A percentile compares a stretch with the other conserved stretches of the same genome.
Conservation (phyloP, 2,888 invertebrate genomes). For the Hypercompe scribonia region DNA sequence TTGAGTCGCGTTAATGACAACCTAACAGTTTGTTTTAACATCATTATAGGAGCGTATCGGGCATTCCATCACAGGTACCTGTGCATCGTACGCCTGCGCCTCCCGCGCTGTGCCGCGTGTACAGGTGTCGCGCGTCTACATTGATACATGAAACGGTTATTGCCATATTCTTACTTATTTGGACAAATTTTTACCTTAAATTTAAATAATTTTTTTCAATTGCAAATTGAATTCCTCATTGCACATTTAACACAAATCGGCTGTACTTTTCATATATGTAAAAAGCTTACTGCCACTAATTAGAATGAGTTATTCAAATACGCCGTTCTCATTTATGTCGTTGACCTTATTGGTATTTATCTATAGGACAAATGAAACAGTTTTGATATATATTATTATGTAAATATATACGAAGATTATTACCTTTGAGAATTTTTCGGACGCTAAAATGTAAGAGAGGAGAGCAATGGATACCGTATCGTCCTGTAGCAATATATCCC, state of each 20-base stretch:
- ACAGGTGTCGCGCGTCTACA: slow-evolving; percentile 52
- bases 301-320: slow-evolving; percentile 51
- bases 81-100: slow-evolving; percentile 56
- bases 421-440: slow-evolving; percentile 27
- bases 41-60: slow-evolving; percentile 85
- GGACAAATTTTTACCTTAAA: slow-evolving; percentile 51
- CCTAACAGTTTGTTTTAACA: slow-evolving; percentile 86
- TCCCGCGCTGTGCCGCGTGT: slow-evolving; percentile 51
- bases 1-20: slow-evolving; percentile 84
- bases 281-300: slow-evolving; percentile 50
- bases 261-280: slow-evolving; percentile 28
- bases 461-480: slow-evolving; percentile 28
- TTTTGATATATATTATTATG: slow-evolving; percentile 13
- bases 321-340: slow-evolving; percentile 48
- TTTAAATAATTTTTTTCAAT: slow-evolving; percentile 41
- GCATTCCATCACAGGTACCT: slow-evolving; percentile 83
- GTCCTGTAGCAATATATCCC: slow-evolving; percentile 71
- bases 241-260: slow-evolving; percentile 29
- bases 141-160: slow-evolving; percentile 59
- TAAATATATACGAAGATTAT: neutral
- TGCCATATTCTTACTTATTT: slow-evolving; percentile 43
- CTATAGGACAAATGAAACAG: slow-evolving; percentile 36
- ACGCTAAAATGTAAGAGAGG: slow-evolving; percentile 17
- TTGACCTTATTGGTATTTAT: slow-evolving; percentile 46
- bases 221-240: slow-evolving; percentile 39